Conservation (phyloP, 2,113 vertebrate genomes). For the Eidolon helvum region DNA sequence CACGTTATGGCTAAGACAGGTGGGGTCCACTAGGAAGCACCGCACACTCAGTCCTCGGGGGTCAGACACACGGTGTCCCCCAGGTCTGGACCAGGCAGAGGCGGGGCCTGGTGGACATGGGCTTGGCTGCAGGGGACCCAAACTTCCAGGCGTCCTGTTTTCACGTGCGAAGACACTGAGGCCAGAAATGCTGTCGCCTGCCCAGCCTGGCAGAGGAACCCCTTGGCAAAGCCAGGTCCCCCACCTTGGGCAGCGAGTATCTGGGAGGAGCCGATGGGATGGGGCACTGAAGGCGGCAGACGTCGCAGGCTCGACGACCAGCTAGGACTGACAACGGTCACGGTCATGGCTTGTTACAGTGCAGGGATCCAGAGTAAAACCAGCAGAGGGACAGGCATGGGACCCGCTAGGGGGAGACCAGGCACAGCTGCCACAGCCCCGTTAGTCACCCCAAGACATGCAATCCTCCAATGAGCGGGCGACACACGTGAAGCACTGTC, state of each 20-base stretch:
- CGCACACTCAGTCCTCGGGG: fast-evolving
- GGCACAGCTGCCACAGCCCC: not conserved
- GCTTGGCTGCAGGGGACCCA: not conserved
- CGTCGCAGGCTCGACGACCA: not conserved
- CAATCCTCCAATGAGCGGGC: not conserved
- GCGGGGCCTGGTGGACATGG: not conserved
- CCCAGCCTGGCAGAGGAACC: not conserved
- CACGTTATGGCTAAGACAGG: too few relatives aligned
- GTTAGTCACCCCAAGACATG: not conserved
- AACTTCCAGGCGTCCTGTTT: not conserved
- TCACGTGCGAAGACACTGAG: not conserved
- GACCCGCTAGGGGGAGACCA: not conserved
- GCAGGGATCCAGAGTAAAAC: not conserved
- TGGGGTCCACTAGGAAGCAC: not conserved
- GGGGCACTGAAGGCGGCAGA: not conserved
- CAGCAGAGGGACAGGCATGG: not conserved
- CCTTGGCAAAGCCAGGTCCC: too few relatives aligned
- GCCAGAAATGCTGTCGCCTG: not conserved
- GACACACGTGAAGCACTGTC: fast-evolving
- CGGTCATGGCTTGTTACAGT: not conserved
- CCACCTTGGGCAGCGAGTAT: not conserved
- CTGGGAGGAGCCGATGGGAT: not conserved
- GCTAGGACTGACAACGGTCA: not conserved
- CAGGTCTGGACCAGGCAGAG: not conserved
- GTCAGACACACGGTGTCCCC: not conserved